Conservation (phyloP, 2,888 invertebrate species). For the Achlya flavicornis region DNA sequence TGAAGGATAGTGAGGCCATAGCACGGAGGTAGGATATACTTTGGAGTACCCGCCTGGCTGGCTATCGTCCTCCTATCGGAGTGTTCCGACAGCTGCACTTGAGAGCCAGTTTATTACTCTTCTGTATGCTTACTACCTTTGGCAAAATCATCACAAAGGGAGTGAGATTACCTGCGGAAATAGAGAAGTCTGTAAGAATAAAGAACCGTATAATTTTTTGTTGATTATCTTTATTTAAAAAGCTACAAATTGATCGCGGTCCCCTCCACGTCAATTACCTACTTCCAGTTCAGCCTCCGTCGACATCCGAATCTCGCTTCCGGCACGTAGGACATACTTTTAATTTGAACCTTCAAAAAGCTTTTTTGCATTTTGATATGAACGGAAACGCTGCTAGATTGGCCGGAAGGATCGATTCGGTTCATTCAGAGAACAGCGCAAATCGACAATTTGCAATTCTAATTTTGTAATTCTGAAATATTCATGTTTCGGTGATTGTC, state of each 20-base stretch:
- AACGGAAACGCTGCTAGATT: constrained; percentile 50
- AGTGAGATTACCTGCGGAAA: too few relatives aligned
- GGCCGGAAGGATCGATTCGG: constrained; percentile 72
- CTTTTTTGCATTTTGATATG: constrained; percentile 44
- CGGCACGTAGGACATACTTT: constrained; percentile 52
- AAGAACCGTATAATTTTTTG: too few relatives aligned
- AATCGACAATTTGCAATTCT: constrained; percentile 30
- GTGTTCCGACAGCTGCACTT: too few relatives aligned
- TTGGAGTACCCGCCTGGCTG: too few relatives aligned
- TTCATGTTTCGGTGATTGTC: background rate
- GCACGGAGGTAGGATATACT: too few relatives aligned
- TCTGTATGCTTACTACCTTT: too few relatives aligned
- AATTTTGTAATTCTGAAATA: constrained; percentile 15
- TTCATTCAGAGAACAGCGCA: constrained; percentile 45
- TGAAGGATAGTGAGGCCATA: too few relatives aligned
- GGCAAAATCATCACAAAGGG: too few relatives aligned
- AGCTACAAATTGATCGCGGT: background rate
- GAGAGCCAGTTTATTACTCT: too few relatives aligned
- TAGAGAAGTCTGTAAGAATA: too few relatives aligned
- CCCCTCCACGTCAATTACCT: constrained; percentile 32
- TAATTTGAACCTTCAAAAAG: constrained; percentile 56
- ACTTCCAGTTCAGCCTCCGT: constrained; percentile 30
- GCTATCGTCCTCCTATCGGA: too few relatives aligned
- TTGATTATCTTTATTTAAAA: background rate
- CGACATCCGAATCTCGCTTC: constrained; percentile 56